These are phyloP conservation scores for Bombyx huttoni DNA, from an alignment of 2,888 invertebrate genomes.

Conservation along the genomic window DNA sequence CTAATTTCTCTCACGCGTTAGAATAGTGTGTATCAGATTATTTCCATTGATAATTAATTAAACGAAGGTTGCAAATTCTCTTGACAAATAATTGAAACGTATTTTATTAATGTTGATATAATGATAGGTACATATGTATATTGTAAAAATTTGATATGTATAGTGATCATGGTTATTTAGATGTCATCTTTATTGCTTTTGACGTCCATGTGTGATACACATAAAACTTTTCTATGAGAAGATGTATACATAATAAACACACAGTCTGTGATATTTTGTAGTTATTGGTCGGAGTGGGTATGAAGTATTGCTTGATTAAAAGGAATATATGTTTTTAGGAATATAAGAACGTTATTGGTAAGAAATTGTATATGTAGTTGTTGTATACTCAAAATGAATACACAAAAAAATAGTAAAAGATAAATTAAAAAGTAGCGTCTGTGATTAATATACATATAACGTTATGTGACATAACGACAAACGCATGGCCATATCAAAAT, in stretches of 20 bases:
- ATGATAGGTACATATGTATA: constrained; percentile 34
- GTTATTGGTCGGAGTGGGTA: constrained; percentile 67
- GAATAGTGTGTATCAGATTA: not conserved
- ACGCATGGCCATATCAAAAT: constrained; percentile 68
- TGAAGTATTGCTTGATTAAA: constrained; percentile 69
- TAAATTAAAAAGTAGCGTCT: constrained; percentile 52
- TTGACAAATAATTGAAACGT: constrained; percentile 57
- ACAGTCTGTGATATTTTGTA: constrained; percentile 73
- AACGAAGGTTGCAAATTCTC: constrained; percentile 46
- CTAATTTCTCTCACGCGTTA: not conserved
- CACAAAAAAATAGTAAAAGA: constrained; percentile 42
- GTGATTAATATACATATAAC: constrained; percentile 67
- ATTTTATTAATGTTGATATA: constrained; percentile 44
- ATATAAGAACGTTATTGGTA: constrained; percentile 62
- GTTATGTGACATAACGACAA: constrained; percentile 50
- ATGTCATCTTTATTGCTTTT: constrained; percentile 66
- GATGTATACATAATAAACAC: constrained; percentile 72
- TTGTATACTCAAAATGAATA: constrained; percentile 51
- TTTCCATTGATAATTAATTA: constrained; percentile 13
- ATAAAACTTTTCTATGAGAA: constrained; percentile 69
- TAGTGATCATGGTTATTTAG: constrained; percentile 56
- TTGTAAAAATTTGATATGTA: constrained; percentile 43
- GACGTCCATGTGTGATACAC: constrained; percentile 71
- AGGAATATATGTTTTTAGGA: constrained; percentile 60
- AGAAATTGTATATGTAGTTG: constrained; percentile 58